Base-by-base conservation (phyloP, 2,888 invertebrate genomes). In the Erynnis tages region DNA sequence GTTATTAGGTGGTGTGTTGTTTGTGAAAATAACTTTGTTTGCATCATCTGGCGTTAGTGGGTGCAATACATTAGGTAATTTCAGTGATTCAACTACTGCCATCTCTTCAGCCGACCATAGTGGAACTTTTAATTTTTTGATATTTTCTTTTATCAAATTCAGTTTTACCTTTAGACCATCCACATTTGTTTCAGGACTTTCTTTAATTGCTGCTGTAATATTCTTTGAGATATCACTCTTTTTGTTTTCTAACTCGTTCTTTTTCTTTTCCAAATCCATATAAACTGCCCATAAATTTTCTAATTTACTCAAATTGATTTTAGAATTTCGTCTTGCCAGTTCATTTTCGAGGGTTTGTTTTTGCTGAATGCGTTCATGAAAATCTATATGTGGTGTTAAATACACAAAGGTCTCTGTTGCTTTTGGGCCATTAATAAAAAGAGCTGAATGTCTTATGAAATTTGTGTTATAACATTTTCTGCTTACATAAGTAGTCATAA, bases 61-160 rank as follows among this genome's bases (percentile, higher is more conserved):
- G 73, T 96, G 93, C 55, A 96, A 67, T 40, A 71, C 64, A 72
- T 95, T 96, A 0, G 96, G 96, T 47, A 96, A 69, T 65, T 91
- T 90, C 45, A 96, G 79, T 54, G 91, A 90, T 65, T 91, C 90
- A 21, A 92, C 70, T 37, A 94, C 87, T 5, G 94, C 92, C 44
- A 90, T 90, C 71, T 94, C 94, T 73, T 96, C 95, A 4, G 95
- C 83, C n/a, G 92, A 91, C 91, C 94, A 94, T n/a, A 93, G 74
- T 34, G 90, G 85, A 7, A 90, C 82, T 69, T 92, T 93, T 1
- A 95, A 66, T 21, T 82, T 79, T 69, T 92, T 93, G n/a, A 94
- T 72, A 59, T 94, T 93, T 35, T 92, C 91, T 65, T 92, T 91
- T 0, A 94, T 43, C 2, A 90, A 65, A 63, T 85, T 83, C 0